A percentile compares a stretch with the other conserved stretches of the same genome.
phyloP scores from a whole-genome alignment of 2,113 vertebrate genomes.

The Bos javanicus region DNA sequence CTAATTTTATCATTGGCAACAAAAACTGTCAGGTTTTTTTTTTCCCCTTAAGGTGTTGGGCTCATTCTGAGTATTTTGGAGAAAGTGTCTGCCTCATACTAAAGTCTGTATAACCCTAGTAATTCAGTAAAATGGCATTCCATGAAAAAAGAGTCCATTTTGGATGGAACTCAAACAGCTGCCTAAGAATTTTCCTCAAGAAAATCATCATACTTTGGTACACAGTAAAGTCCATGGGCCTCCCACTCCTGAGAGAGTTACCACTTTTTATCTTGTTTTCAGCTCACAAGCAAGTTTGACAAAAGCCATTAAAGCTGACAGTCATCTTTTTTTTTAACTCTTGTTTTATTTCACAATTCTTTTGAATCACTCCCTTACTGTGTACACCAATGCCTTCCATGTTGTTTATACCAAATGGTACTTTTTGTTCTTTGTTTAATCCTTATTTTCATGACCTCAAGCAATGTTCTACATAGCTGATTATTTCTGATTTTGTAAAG shows the following conservation, averaged over 20 bases:
- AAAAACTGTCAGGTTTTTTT: neutral
- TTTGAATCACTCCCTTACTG: neutral
- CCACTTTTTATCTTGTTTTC: neutral
- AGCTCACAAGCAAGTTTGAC: neutral
- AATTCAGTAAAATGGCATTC: neutral
- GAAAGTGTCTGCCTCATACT: neutral
- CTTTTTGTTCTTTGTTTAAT: neutral
- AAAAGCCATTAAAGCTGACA: neutral
- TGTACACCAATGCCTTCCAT: neutral
- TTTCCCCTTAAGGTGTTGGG: neutral
- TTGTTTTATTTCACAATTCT: neutral
- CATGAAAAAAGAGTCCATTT: neutral
- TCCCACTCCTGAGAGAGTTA: neutral
- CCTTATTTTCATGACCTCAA: neutral
- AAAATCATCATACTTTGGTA: neutral
- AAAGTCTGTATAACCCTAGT: neutral
- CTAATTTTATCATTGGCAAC: neutral
- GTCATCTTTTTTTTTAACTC: neutral
- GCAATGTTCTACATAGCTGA: neutral
- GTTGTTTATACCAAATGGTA: neutral
- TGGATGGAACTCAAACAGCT: neutral
- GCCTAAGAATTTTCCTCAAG: neutral
- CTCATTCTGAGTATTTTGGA: neutral
- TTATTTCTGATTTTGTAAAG: neutral
- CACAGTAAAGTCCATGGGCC: neutral